Evolutionary conservation across 2,888 invertebrate genomes (phyloP).

Genomic region (Drymonia ruficornis): DNA sequence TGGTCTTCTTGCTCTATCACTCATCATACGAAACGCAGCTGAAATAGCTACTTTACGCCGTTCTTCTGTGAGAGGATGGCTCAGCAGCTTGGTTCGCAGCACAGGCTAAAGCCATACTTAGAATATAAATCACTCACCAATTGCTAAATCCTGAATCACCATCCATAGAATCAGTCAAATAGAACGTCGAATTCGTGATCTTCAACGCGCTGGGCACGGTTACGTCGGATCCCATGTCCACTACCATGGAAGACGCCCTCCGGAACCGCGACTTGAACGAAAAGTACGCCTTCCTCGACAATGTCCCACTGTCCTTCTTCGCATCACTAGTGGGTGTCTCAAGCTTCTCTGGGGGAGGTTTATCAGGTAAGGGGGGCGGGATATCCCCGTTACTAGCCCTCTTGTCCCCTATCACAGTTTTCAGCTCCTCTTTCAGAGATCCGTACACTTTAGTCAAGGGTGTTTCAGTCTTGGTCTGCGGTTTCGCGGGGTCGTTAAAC

Average conservation of each 20-base stretch:
- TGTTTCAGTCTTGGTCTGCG: conserved; percentile 66
- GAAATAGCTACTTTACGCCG: no score
- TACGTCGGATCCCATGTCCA: conserved; percentile 79
- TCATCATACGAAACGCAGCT: no score
- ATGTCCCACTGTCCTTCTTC: conserved; percentile 72
- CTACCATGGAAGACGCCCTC: conserved; percentile 84
- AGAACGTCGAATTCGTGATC: conserved; percentile 89
- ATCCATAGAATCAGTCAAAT: conserved; percentile 88
- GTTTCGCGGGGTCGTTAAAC: conserved; percentile 55
- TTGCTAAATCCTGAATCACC: conserved; percentile 86
- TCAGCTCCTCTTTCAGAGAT: conserved; percentile 70
- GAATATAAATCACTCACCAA: conserved; percentile 63
- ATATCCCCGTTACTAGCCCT: conserved; percentile 64
- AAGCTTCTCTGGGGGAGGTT: conserved; percentile 63
- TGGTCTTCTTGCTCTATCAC: no score
- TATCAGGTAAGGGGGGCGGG: conserved; percentile 69
- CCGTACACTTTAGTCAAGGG: conserved; percentile 55
- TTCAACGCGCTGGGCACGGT: conserved; percentile 81
- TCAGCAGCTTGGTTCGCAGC: no score
- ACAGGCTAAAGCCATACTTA: no score
- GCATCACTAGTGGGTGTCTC: conserved; percentile 65
- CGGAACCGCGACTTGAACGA: conserved; percentile 87
- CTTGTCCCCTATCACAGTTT: conserved; percentile 69
- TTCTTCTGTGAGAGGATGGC: no score
- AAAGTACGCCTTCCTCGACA: conserved; percentile 79